Evolutionary conservation across 64 coral and sea anemone genomes (phyloP), one percentile per base, ranked within the genome.

Genomic region (Stichodactyla helianthus): DNA sequence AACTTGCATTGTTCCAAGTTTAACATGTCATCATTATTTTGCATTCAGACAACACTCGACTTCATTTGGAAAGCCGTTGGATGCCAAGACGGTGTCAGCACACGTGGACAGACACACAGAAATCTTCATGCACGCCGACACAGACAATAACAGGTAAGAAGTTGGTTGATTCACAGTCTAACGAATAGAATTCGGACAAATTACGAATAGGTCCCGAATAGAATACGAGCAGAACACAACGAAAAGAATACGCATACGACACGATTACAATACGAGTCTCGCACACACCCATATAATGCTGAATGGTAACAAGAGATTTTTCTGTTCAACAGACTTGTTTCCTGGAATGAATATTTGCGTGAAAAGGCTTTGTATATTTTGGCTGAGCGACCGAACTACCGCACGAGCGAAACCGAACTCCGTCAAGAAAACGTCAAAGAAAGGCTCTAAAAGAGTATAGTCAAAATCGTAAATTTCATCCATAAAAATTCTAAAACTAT

Each of bases 101-200:
- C 95, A 97, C 51, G 80, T 97, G 85, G 95, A 97, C 93, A 82
- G 79, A 54, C 95, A 97, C 52, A 93, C 91, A 10, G 84, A 90
- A n/a, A 90, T 97, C 50, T 93, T 97, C 54, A 97, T 97, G 95
- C 88, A 88, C 85, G 95, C 95, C 28, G 95, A 97, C 79, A 88
- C 91, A 25, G 91, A 97, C 35, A 82, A 90, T 20, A 97, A 97
- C 91, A 97, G 91, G 94, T 97, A 83, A 56, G 68, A 6, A 13
- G 5, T 65, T 65, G 19, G 22, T 62, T 17, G 16, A 62, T 18
- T 62, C 14, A 62, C 18, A 18, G 56, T 12, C 9, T 59, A 5
- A 16, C 56, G 9, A 16, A 4, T 59, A 16, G 56, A 59, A 59
- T 12, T 44, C 35, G 35, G 35, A 44, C 0, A 44, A 2, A 44